These are phyloP conservation scores for Salarias fasciatus DNA, from an alignment of 2,797 vertebrate genomes.

Conservation along the genomic window DNA sequence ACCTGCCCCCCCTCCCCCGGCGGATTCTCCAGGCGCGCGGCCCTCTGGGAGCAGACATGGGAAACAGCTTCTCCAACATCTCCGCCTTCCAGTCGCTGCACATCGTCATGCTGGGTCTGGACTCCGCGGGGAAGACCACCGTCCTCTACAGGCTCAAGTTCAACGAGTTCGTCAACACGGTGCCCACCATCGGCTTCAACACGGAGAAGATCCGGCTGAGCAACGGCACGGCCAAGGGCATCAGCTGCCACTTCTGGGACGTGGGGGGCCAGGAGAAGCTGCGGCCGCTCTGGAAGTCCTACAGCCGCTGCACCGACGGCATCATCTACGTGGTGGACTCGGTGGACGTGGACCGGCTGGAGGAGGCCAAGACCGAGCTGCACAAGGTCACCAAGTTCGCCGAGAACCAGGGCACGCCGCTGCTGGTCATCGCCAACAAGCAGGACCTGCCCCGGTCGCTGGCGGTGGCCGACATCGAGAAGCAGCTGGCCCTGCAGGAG, in stretches of 20 bases:
- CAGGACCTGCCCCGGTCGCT: constrained; percentile 96
- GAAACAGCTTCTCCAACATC: constrained; percentile 96
- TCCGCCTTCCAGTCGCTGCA: constrained; percentile 97
- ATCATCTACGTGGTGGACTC: constrained; percentile 99
- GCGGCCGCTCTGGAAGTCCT: constrained; percentile 97
- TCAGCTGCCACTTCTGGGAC: constrained; percentile 99
- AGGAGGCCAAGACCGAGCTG: constrained; percentile 94
- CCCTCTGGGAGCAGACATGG: constrained; percentile 88
- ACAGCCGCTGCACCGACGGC: constrained; percentile 96
- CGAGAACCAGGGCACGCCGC: constrained; percentile 95
- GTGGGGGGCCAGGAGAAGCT: constrained; percentile 98
- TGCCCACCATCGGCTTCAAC: constrained; percentile 98
- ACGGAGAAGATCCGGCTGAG: constrained; percentile 94
- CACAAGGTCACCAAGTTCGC: constrained; percentile 98
- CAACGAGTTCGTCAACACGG: constrained; percentile 98
- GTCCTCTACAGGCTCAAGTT: constrained; percentile 96
- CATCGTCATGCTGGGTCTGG: constrained; percentile 97
- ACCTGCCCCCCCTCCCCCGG: no score
- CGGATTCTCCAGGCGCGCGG: no score
- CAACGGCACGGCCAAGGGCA: constrained; percentile 89
- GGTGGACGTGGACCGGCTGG: constrained; percentile 93
- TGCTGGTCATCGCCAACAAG: constrained; percentile 98
- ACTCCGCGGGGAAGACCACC: constrained; percentile 97
- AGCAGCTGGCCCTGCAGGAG: constrained; percentile 94
- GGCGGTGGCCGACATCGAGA: constrained; percentile 92